Evolutionary conservation across 2,888 invertebrate species (phyloP).

Genomic region (Philereme vetulata): DNA sequence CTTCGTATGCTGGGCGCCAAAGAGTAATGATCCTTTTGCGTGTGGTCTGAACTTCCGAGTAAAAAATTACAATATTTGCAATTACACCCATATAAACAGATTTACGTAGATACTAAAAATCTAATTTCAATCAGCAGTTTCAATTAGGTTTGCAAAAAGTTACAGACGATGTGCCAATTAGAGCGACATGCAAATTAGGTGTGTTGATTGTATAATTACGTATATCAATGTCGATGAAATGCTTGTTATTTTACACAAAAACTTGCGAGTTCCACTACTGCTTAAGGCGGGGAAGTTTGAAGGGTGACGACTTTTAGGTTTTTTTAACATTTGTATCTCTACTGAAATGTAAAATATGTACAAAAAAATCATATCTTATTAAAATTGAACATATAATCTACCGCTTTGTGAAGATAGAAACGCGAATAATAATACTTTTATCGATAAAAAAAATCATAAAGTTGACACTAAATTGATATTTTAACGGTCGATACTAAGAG

Average conservation of each 20-base stretch:
- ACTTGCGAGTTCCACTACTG: conserved; percentile 38
- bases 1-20: conserved; percentile 47
- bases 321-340: too few species aligned
- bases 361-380: too few species aligned
- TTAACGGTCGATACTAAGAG: too few species aligned
- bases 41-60: conserved; percentile 63
- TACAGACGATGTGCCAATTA: conserved; percentile 57
- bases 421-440: too few species aligned
- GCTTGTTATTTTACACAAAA: conserved; percentile 50
- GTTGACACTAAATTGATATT: too few species aligned
- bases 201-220: conserved; percentile 56
- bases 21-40: conserved; percentile 62
- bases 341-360: too few species aligned
- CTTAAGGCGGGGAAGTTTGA: too few species aligned
- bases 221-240: conserved; percentile 56
- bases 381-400: too few species aligned
- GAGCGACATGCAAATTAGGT: conserved; percentile 54
- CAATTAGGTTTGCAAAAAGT: conserved; percentile 55
- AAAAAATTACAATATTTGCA: conserved; percentile 55
- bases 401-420: too few species aligned
- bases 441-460: too few species aligned
- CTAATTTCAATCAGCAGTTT: conserved; percentile 58
- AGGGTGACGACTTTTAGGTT: too few species aligned
- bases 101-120: conserved; percentile 54
- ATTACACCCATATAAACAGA: conserved; percentile 50